These are phyloP conservation scores for Rhynchonycteris naso DNA, from an alignment of 2,797 vertebrate genomes.

Conservation along the genomic window DNA sequence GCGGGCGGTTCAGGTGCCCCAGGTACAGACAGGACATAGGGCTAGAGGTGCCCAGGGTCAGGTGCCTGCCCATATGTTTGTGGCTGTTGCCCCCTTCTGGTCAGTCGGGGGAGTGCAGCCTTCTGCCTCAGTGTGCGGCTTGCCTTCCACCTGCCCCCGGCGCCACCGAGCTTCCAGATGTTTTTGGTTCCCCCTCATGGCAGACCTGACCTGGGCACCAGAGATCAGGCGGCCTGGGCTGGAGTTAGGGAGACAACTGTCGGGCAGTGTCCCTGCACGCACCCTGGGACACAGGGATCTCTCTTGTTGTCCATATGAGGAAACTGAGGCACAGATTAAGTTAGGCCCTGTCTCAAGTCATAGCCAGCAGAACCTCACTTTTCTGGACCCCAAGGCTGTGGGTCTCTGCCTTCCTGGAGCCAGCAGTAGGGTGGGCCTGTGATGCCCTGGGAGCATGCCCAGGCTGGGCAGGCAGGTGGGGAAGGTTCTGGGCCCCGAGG, in stretches of 20 bases:
- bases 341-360: background rate
- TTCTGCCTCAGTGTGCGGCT: background rate
- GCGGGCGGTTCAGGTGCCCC: background rate
- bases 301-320: background rate
- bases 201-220: background rate
- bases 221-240: background rate
- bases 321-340: background rate
- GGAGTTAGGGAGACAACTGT: background rate
- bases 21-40: fast-evolving
- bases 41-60: fast-evolving
- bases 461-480: background rate
- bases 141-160: background rate
- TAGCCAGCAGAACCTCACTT: background rate
- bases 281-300: background rate
- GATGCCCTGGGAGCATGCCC: background rate
- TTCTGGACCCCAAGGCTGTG: background rate
- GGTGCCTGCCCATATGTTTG: background rate
- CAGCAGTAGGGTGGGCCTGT: background rate
- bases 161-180: too few relatives aligned
- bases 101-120: fast-evolving
- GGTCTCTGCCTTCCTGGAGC: background rate
- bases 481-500: background rate
- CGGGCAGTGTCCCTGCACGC: background rate
- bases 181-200: background rate
- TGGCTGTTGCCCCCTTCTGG: conserved; percentile 67